phyloP scores from a whole-genome alignment of 2,888 invertebrate species.

The Sycophila texana region DNA sequence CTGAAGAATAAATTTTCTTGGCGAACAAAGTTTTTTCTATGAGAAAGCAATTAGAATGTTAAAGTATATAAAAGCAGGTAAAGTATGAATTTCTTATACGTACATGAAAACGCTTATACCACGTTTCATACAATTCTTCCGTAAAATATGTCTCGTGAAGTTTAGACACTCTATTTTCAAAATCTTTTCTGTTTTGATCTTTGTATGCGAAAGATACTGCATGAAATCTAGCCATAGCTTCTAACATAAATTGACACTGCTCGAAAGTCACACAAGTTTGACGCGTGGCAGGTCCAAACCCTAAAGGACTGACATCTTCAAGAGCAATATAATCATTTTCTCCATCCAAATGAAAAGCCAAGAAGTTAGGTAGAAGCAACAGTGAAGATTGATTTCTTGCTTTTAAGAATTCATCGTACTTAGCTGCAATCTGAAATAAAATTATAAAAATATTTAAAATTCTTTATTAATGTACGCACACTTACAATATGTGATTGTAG shows the following conservation, averaged over 20 bases:
- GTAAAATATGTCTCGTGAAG: constrained; percentile 69
- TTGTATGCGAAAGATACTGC: constrained; percentile 75
- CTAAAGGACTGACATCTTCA: constrained; percentile 72
- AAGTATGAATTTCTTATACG: constrained; percentile 7
- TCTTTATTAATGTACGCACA: no score
- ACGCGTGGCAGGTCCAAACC: constrained; percentile 69
- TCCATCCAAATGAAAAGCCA: constrained; percentile 72
- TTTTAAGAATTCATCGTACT: constrained; percentile 65
- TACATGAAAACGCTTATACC: constrained; percentile 67
- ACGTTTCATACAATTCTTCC: constrained; percentile 63
- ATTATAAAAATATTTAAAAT: not conserved
- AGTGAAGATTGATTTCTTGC: constrained; percentile 62
- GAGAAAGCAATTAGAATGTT: constrained; percentile 12
- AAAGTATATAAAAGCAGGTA: not conserved
- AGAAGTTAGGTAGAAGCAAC: constrained; percentile 66
- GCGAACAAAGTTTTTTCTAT: no score
- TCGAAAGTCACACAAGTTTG: constrained; percentile 67
- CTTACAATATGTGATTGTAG: no score
- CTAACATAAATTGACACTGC: constrained; percentile 70
- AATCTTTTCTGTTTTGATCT: constrained; percentile 72
- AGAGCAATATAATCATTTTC: constrained; percentile 75
- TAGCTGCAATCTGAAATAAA: constrained; percentile 65
- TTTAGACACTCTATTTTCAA: constrained; percentile 63
- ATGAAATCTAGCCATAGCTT: constrained; percentile 75
- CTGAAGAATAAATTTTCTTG: no score